Evolutionary conservation across 2,797 vertebrate genomes (phyloP).

Genomic region (Bradypodion ventrale): DNA sequence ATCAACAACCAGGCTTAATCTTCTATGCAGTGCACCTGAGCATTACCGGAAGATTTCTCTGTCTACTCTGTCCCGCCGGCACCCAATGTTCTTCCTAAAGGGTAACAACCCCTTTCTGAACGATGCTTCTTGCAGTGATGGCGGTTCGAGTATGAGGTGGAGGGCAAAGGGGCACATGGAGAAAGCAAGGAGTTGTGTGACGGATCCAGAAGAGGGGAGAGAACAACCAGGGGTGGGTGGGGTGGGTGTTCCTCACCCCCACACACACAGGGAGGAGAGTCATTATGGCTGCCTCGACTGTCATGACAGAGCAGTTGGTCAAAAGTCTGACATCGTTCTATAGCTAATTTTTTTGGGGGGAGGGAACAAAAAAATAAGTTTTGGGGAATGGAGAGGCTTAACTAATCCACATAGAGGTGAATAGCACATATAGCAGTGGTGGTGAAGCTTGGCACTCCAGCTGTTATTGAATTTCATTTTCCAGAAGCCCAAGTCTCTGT

Average conservation of each 20-base stretch:
- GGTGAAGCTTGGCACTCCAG: too few species aligned
- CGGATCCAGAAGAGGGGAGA: slow-evolving; percentile 76
- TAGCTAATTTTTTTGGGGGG: slow-evolving; percentile 72
- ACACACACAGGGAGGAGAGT: too few species aligned
- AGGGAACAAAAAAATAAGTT: slow-evolving; percentile 35
- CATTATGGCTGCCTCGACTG: slow-evolving; percentile 70
- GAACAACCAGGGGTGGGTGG: background rate
- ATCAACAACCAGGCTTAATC: too few species aligned
- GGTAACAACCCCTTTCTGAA: slow-evolving; percentile 59
- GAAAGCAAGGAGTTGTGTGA: slow-evolving; percentile 53
- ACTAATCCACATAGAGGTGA: slow-evolving; percentile 55
- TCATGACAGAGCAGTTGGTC: slow-evolving; percentile 79
- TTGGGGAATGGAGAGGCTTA: slow-evolving; percentile 58
- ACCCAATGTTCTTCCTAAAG: background rate
- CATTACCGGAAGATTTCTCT: too few species aligned
- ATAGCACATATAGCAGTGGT: slow-evolving; percentile 14
- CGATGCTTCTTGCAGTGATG: slow-evolving; percentile 77
- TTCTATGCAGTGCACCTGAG: background rate
- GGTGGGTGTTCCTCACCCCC: background rate
- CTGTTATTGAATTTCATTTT: too few species aligned
- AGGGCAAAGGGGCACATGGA: slow-evolving; percentile 59
- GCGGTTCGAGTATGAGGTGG: slow-evolving; percentile 59
- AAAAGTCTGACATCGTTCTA: slow-evolving; percentile 77
- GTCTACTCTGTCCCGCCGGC: too few species aligned
- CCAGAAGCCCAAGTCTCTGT: too few species aligned